Evolutionary conservation across 2,113 vertebrate species (phyloP), one percentile per base, ranked within the genome.

Genomic region (Lampris incognitus): DNA sequence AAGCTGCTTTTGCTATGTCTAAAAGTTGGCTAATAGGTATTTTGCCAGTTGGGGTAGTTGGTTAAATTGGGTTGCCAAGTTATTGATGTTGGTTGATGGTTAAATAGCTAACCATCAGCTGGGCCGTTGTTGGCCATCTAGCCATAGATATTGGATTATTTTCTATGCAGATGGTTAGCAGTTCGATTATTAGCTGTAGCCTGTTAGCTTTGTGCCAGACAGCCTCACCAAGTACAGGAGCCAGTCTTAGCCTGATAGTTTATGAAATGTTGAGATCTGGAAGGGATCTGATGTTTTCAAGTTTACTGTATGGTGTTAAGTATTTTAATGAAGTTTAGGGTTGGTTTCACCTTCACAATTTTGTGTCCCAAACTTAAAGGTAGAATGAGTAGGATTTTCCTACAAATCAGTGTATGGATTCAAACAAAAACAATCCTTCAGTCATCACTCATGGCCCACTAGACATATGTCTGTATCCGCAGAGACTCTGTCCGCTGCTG

Each of bases 121-220:
- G 24, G 24, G 24, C 24, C 24, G 41, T 67, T 6, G 78, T 44
- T 39, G 5, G 78, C 75, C 55, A 51, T 73, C 76, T 73, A 82
- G 55, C 71, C 24, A 41, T 57, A 76, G 74, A 82, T 75, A 70
- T 63, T 69, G 69, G 7, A 74, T 61, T 41, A 6, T 82, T 82
- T 73, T 85, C 85, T 87, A 69, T 81, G 76, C 68, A 81, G 68
- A 66, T 70, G 66, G 87, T 75, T 86, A 89, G 71, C 81, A 4
- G 55, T 82, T 87, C 90, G 88, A 79, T 85, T 66, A 67, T 85
- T 84, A 88, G 82, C 85, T 75, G 76, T 88, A 86, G 78, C 61
- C 65, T 81, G 57, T 80, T 85, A 89, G 87, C 86, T 74, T 72
- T 83, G 69, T 79, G 86, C 90, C 85, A 84, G 86, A 81, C 61